phyloP scores from a whole-genome alignment of 2,888 invertebrate species.

The Mesochorus sp. region DNA sequence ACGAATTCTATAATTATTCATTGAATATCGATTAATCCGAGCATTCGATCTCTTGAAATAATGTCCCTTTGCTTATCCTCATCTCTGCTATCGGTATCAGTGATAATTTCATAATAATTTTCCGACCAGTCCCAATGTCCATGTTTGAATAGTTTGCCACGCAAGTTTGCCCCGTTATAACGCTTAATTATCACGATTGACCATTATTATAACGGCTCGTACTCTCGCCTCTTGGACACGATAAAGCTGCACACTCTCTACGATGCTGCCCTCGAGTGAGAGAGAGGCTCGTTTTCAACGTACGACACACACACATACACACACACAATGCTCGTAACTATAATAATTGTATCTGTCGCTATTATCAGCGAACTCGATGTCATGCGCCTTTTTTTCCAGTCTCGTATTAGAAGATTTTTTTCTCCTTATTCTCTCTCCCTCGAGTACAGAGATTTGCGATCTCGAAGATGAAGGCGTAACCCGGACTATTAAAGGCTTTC shows the following conservation, averaged over 20 bases:
- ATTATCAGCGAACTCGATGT: constrained; percentile 41
- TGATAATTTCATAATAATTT: constrained; percentile 32
- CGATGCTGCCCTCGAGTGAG: constrained; percentile 35
- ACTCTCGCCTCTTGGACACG: constrained; percentile 26
- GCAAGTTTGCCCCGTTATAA: constrained; percentile 50
- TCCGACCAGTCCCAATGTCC: constrained; percentile 27
- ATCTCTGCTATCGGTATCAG: constrained; percentile 26
- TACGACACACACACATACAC: constrained; percentile 25
- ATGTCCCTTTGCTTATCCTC: background rate
- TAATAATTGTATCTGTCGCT: constrained; percentile 40
- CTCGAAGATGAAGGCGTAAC: constrained; percentile 49
- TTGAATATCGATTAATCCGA: constrained; percentile 10
- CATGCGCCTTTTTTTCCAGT: constrained; percentile 11
- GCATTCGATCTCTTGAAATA: background rate
- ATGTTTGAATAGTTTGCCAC: constrained; percentile 7
- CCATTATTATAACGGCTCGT: constrained; percentile 59
- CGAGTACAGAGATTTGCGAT: constrained; percentile 22
- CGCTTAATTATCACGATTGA: constrained; percentile 59
- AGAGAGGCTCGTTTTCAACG: constrained; percentile 32
- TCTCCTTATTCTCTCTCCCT: background rate
- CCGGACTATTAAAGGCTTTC: constrained; percentile 40
- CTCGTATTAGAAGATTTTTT: background rate
- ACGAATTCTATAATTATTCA: too few relatives aligned
- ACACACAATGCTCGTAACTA: constrained; percentile 45
- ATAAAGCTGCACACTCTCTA: constrained; percentile 52